Evolutionary conservation across 1,140 invertebrate species (phyloP).

Genomic region (Drosophila sulfurigaster): DNA sequence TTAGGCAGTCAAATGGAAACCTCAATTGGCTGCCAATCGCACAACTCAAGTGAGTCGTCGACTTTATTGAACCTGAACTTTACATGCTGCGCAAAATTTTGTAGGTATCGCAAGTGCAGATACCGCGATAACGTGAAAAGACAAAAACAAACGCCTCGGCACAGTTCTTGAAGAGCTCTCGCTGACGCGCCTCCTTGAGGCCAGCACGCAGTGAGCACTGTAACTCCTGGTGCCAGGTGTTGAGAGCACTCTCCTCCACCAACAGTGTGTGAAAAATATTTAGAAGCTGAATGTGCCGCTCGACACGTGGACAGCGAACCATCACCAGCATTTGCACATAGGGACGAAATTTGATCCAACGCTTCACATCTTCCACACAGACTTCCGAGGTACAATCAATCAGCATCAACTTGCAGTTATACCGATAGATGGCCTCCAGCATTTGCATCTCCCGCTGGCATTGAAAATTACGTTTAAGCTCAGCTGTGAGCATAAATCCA

Average conservation of each 20-base stretch:
- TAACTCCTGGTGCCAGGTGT: slow-evolving; percentile 71
- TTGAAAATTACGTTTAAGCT: slow-evolving; percentile 37
- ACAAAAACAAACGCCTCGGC: slow-evolving; percentile 64
- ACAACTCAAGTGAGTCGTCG: not conserved
- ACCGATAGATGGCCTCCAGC: slow-evolving; percentile 51
- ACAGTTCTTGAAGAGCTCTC: slow-evolving; percentile 44
- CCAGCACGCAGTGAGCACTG: slow-evolving; percentile 45
- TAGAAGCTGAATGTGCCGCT: slow-evolving; percentile 60
- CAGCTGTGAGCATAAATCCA: slow-evolving; percentile 42
- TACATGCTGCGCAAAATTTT: slow-evolving; percentile 50
- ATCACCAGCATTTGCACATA: slow-evolving; percentile 60
- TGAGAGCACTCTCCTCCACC: slow-evolving; percentile 53
- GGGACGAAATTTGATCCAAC: slow-evolving; percentile 72
- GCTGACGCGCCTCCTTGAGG: slow-evolving; percentile 39
- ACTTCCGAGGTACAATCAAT: slow-evolving; percentile 64
- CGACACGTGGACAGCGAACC: slow-evolving; percentile 54
- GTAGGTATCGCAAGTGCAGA: slow-evolving; percentile 67
- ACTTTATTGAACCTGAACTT: slow-evolving; percentile 1
- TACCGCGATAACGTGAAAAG: slow-evolving; percentile 61
- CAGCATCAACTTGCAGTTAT: slow-evolving; percentile 64
- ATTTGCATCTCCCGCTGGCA: slow-evolving; percentile 50
- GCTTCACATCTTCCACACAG: slow-evolving; percentile 52
- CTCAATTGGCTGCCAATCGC: slow-evolving; percentile 4
- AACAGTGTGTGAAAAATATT: slow-evolving; percentile 54
- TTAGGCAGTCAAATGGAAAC: slow-evolving; percentile 7